Conservation (phyloP, 2,888 invertebrate species). For the Sturmia bella region DNA sequence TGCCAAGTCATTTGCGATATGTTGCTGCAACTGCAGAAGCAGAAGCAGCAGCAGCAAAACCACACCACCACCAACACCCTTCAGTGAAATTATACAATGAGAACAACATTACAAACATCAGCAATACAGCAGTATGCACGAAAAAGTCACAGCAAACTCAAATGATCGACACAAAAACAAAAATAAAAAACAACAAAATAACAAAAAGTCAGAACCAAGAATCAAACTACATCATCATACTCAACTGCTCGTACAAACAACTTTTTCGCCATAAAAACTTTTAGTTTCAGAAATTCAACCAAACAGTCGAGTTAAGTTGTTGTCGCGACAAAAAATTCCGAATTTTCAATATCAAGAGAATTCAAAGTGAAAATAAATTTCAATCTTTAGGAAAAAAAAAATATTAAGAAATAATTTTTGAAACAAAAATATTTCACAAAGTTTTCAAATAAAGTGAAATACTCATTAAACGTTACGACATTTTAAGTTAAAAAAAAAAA, state of each 20-base stretch:
- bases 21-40: slow-evolving; percentile 24
- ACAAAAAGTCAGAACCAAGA: slow-evolving; percentile 44
- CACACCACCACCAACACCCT: slow-evolving; percentile 42
- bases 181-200: slow-evolving; percentile 14
- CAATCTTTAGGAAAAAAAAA: slow-evolving; percentile 40
- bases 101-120: slow-evolving; percentile 8
- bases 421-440: slow-evolving; percentile 16
- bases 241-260: slow-evolving; percentile 55
- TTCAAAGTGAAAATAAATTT: slow-evolving; percentile 16
- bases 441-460: slow-evolving; percentile 21
- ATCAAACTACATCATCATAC: slow-evolving; percentile 41
- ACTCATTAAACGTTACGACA: slow-evolving; percentile 26
- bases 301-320: slow-evolving; percentile 78
- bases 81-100: slow-evolving; percentile 36
- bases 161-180: slow-evolving; percentile 54
- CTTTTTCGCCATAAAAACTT: slow-evolving; percentile 77
- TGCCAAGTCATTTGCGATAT: slow-evolving; percentile 27
- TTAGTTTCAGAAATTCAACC: slow-evolving; percentile 76
- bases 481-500: slow-evolving; percentile 30
- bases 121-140: slow-evolving; percentile 8
- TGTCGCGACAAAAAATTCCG: slow-evolving; percentile 72
- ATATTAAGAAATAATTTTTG: background rate
- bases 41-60: slow-evolving; percentile 19
- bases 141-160: slow-evolving; percentile 46
- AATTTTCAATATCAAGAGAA: slow-evolving; percentile 26